Evolutionary conservation across 2,113 vertebrate genomes (phyloP), one percentile per base, ranked within the genome.

Genomic region (Pao palembangensis): DNA sequence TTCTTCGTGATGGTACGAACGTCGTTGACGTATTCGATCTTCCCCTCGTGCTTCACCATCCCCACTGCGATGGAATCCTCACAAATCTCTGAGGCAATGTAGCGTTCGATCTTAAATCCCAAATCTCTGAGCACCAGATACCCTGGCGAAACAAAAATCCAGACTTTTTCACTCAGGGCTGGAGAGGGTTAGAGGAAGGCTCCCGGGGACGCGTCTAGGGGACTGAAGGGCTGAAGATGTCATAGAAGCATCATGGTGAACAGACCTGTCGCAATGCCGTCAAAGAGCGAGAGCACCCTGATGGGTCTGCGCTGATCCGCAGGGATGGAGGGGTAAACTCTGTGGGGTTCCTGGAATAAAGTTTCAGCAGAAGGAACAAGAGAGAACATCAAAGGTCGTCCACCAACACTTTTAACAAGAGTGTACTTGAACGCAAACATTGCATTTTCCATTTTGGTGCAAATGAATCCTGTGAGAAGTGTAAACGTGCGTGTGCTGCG

Each of bases 211-310:
- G n/a, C n/a, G n/a, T n/a, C n/a, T n/a, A n/a, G n/a, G n/a, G n/a
- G 25, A 28, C 25, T 3, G 6, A 6, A 28, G 25, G 34, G 34
- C 8, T 38, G 48, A 47, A 6, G 6, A 47, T 7, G n/a, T n/a
- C 13, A 0, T 2, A 6, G 44, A 47, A 47, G 19, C 18, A 50
- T 50, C 18, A 10, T 21, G 3, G 19, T 1, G 8, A 51, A 85
- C 80, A 81, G 21, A 98, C 96, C 96, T 88, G 96, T 96, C 0
- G 94, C 91, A 5, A 98, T 94, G 31, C 96, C 95, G 61, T 98
- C 95, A 21, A 98, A 98, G n/a, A 98, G 89, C 0, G 96, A 98
- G 44, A 98, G 88, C 44, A 98, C 96, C 63, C 79, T 88, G 23
- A 98, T 90, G 0, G 96, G 95, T 55, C 88, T 88, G 59, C 96